phyloP scores from a whole-genome alignment of 2,113 vertebrate species.

The Prinia subflava region DNA sequence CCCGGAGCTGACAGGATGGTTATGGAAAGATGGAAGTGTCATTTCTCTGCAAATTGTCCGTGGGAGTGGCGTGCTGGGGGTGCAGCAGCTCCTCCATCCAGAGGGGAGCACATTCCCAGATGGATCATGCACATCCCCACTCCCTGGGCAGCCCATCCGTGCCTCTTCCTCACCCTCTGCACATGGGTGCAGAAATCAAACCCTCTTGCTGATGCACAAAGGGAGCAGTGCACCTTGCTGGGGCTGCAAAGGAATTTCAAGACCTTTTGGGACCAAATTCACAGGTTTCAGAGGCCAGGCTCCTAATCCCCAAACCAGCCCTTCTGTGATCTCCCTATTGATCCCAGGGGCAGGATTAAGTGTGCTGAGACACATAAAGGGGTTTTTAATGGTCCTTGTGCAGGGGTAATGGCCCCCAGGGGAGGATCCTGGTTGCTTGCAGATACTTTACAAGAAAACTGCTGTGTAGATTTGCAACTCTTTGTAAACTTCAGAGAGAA shows the following conservation, averaged over 20 bases:
- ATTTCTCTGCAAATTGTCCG: neutral
- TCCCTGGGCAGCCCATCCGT: rapidly evolving
- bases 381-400: neutral
- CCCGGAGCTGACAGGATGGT: neutral
- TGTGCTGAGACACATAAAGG: neutral
- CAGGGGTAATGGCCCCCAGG: neutral
- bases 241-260: neutral
- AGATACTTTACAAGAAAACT: neutral
- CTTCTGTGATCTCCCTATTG: neutral
- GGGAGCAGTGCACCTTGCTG: neutral
- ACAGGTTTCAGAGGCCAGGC: neutral
- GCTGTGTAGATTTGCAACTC: neutral
- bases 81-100: neutral
- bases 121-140: rapidly evolving
- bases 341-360: neutral
- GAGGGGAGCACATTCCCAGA: neutral
- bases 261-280: neutral
- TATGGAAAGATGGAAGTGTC: neutral
- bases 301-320: neutral
- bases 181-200: neutral
- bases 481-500: neutral
- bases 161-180: neutral
- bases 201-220: neutral
- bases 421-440: neutral
- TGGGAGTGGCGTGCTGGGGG: neutral